These are phyloP conservation scores for Leguminivora glycinivorella DNA, from an alignment of 1,140 invertebrate genomes.

Conservation along the genomic window DNA sequence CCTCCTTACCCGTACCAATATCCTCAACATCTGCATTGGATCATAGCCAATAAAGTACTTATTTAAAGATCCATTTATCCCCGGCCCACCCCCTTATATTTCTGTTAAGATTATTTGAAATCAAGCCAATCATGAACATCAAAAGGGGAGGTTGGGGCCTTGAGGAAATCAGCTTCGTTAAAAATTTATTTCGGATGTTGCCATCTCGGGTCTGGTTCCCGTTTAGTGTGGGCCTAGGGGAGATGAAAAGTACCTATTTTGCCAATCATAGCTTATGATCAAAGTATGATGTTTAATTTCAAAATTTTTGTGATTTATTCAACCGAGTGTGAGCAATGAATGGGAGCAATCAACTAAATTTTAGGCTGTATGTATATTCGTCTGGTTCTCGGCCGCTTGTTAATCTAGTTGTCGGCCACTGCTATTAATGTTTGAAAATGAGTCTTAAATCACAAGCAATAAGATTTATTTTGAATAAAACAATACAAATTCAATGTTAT, in stretches of 20 bases:
- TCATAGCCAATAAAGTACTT: conserved; percentile 15
- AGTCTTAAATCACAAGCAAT: too few species aligned
- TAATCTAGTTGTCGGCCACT: too few species aligned
- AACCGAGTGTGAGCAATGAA: too few species aligned
- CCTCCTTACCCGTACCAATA: background rate
- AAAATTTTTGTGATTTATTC: background rate
- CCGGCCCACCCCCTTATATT: conserved; percentile 11
- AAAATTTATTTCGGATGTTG: conserved; percentile 19
- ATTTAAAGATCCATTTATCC: conserved; percentile 15
- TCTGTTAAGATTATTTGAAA: conserved; percentile 21
- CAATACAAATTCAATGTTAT: too few species aligned
- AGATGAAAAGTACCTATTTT: conserved; percentile 19
- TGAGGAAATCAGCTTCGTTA: conserved; percentile 28
- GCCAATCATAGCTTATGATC: background rate
- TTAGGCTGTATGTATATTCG: too few species aligned
- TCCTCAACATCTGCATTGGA: conserved; percentile 14
- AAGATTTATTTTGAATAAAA: too few species aligned
- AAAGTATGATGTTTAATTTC: background rate
- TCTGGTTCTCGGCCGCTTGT: too few species aligned
- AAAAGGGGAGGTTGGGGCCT: conserved; percentile 20
- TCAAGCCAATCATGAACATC: conserved; percentile 28
- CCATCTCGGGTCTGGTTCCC: background rate
- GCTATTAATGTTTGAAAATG: too few species aligned
- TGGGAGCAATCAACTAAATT: too few species aligned
- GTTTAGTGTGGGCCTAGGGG: conserved; percentile 6